Conservation (phyloP, 2,113 vertebrate genomes). For the Dasypus novemcinctus region DNA sequence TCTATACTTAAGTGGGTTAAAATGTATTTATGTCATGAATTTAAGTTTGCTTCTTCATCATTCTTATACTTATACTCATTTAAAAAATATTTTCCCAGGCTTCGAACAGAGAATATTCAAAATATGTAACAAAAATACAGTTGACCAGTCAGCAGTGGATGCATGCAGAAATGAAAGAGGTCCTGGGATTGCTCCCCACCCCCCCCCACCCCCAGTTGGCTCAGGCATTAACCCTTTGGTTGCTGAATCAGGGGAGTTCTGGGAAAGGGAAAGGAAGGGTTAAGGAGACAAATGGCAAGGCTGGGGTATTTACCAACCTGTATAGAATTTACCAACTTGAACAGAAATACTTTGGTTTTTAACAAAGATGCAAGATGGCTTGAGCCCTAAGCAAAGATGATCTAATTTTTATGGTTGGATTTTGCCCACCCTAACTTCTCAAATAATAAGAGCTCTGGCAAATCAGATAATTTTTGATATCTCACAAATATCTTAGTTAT, state of each 20-base stretch:
- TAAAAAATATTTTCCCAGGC: not conserved
- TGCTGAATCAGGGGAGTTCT: not conserved
- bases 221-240: not conserved
- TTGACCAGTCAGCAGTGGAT: not conserved
- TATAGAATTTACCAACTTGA: no score
- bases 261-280: not conserved
- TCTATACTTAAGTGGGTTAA: not conserved
- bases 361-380: not conserved
- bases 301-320: not conserved
- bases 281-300: not conserved
- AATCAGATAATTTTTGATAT: not conserved
- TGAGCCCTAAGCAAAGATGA: not conserved
- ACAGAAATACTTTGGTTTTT: no score
- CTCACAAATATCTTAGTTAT: not conserved
- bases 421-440: not conserved
- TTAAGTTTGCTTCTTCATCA: slow-evolving; percentile 8
- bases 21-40: not conserved
- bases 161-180: not conserved
- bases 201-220: rapidly evolving
- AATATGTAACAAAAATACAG: not conserved
- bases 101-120: not conserved
- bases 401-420: not conserved
- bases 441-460: not conserved
- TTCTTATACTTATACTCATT: not conserved
- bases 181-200: no score